Evolutionary conservation across 2,888 invertebrate genomes (phyloP), one percentile per base, ranked within the genome.

Genomic region (Petrophora chlorosata): DNA sequence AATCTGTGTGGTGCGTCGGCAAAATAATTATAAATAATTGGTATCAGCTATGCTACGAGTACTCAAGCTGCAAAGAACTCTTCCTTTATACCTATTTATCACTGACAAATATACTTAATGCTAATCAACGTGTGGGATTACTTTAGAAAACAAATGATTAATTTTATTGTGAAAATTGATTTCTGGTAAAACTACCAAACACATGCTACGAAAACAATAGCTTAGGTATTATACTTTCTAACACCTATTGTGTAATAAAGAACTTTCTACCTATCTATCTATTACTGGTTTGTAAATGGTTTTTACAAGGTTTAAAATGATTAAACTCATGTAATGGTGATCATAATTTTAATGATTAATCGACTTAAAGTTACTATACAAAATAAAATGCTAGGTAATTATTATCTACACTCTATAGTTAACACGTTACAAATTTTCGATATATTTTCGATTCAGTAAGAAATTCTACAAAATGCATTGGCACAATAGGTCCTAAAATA

Each of bases 1-100:
- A 70, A 78, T 79, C 76, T 79, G 71, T 75, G 76, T 73, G 70
- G 76, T 76, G 70, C 33, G 47, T 46, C 44, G 33, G 55, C 41
- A 40, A 50, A 32, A 36, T 26, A 33, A 41, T 36, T 42, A 35
- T n/a, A 33, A 34, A 46, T 38, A 45, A 46, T 42, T 33, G 29
- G 29, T 25, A 47, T 35, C 29, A 29, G 36, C 9, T 40, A 19
- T 19, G 5, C 4, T 5, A 4, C 16, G 10, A 9, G n/a, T 33
- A 34, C 15, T 36, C 10, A n/a, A 14, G n/a, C 10, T 9, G 10
- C 17, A 10, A 36, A 13, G 9, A 38, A 28, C 30, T 35, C 29
- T 41, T 47, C 34, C 39, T 34, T 26, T n/a, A 34, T 22, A 17
- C 14, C 14, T 15, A 15, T 29, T 29, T 4, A 3, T 26, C 2